Conservation (phyloP, 2,888 invertebrate species). For the Pilophorus perplexus region DNA sequence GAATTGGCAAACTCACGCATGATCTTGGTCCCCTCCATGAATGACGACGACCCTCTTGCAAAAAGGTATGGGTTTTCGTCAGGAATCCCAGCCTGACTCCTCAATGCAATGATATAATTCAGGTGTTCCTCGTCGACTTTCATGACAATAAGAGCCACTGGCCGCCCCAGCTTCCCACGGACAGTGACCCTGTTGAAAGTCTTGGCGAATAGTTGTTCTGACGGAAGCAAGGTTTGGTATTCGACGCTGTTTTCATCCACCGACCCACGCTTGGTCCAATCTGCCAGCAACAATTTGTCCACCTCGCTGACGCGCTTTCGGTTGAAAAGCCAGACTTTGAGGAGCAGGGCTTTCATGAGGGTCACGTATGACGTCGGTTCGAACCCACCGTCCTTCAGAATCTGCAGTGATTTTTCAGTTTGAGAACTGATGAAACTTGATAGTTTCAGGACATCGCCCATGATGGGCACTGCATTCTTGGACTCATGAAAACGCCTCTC, state of each 20-base stretch:
- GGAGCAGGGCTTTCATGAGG: conserved; percentile 11
- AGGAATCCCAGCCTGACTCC: conserved; percentile 2
- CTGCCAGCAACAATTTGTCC: conserved; percentile 11
- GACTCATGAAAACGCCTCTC: neutral
- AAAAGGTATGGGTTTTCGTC: neutral
- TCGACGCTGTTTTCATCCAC: conserved; percentile 31
- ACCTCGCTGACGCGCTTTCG: conserved; percentile 37
- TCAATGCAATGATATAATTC: neutral
- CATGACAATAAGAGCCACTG: conserved; percentile 9
- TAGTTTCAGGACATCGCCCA: neutral
- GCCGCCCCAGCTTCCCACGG: conserved; percentile 13
- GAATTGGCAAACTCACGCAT: conserved; percentile 8
- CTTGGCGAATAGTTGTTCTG: conserved; percentile 20
- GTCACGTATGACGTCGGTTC: neutral
- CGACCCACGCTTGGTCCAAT: conserved; percentile 10
- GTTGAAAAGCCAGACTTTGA: conserved; percentile 38
- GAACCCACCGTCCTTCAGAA: neutral
- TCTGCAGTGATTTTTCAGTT: neutral
- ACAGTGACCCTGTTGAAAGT: conserved; percentile 28
- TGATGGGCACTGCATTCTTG: neutral
- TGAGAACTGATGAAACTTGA: neutral
- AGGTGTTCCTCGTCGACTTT: conserved; percentile 3
- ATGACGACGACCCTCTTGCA: neutral
- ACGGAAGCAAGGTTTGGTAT: conserved; percentile 5
- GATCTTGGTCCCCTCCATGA: conserved; percentile 10